phyloP scores from a whole-genome alignment of 2,113 vertebrate genomes.

The Chunga burmeisteri region DNA sequence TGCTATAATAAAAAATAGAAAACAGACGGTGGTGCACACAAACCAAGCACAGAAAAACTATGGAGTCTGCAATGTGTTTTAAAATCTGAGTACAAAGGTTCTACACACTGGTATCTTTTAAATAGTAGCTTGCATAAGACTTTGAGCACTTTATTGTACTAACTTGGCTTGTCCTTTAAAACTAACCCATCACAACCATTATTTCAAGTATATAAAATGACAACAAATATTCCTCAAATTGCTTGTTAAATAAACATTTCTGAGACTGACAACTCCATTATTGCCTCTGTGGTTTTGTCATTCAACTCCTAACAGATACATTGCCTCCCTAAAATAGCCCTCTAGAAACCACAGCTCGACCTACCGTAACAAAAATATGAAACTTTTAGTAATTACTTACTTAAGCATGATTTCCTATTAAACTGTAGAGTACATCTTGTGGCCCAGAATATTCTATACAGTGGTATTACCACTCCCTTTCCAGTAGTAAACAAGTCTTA shows the following conservation, averaged over 20 bases:
- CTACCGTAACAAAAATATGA: fast-evolving
- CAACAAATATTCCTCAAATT: background rate
- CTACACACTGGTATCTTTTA: background rate
- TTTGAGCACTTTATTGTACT: background rate
- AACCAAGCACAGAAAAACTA: background rate
- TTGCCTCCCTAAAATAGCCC: background rate
- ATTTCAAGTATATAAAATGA: background rate
- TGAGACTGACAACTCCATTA: background rate
- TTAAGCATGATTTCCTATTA: background rate
- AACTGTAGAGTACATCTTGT: background rate
- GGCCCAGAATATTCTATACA: background rate
- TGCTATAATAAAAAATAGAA: background rate
- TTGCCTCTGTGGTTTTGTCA: background rate
- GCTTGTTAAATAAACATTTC: background rate
- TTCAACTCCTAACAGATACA: background rate
- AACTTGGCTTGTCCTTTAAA: background rate
- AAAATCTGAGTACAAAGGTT: background rate
- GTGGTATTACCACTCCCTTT: background rate
- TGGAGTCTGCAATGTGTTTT: background rate
- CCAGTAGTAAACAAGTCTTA: background rate
- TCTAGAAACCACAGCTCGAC: background rate
- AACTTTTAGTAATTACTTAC: background rate
- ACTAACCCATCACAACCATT: background rate
- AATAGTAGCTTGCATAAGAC: background rate
- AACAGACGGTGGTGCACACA: background rate